phyloP scores from a whole-genome alignment of 2,797 vertebrate species.

The Hydrocynus forskahlii region DNA sequence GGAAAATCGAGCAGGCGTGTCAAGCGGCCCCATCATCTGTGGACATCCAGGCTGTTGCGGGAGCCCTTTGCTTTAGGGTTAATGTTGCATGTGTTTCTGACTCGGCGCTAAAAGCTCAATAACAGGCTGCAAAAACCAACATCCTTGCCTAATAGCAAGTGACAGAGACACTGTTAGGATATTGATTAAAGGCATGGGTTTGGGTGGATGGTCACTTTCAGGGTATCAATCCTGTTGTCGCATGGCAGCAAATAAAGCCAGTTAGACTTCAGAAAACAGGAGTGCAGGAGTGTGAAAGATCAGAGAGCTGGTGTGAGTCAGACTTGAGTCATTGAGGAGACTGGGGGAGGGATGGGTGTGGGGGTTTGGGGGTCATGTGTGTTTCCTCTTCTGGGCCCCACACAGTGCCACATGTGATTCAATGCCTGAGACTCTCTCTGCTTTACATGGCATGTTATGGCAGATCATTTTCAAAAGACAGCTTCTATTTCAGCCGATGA shows the following conservation, averaged over 20 bases:
- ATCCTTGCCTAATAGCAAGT: constrained; percentile 13
- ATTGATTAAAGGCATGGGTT: constrained; percentile 34
- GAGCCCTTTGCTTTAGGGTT: not conserved
- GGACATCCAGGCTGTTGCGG: not conserved
- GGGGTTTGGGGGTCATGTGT: constrained; percentile 37
- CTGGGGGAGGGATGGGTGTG: constrained; percentile 26
- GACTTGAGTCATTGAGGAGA: constrained; percentile 44
- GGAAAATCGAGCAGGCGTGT: not conserved
- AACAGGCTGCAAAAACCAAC: constrained; percentile 4
- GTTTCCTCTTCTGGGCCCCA: constrained; percentile 38
- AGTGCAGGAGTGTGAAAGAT: constrained; percentile 50
- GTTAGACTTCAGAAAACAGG: constrained; percentile 44
- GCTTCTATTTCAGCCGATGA: not conserved
- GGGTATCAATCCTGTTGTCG: constrained; percentile 15
- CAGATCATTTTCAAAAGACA: not conserved
- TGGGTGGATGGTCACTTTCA: constrained; percentile 34
- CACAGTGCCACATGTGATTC: constrained; percentile 20
- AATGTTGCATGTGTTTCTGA: constrained; percentile 2
- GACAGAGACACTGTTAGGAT: constrained; percentile 19
- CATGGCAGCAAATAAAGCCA: constrained; percentile 37
- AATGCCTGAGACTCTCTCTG: not conserved
- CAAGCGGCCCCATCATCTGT: not conserved
- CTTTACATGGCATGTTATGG: not conserved
- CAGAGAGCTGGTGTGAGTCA: constrained; percentile 45
- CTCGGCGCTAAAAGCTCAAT: constrained; percentile 19